phyloP scores from a whole-genome alignment of 2,113 vertebrate species.

The Mesitornis unicolor region DNA sequence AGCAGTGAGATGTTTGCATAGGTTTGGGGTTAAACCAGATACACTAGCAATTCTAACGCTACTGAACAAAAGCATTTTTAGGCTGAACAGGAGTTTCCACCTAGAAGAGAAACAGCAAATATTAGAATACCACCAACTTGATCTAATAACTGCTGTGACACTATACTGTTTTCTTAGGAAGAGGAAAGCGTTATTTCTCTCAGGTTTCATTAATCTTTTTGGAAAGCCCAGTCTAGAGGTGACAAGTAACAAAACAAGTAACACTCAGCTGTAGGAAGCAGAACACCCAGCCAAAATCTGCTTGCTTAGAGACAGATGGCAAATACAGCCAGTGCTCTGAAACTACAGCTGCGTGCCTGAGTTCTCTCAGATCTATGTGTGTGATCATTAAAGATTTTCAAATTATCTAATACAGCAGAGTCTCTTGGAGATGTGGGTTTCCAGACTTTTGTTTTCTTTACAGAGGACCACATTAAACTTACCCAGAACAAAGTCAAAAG shows the following conservation, averaged over 20 bases:
- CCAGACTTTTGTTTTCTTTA: constrained; percentile 51
- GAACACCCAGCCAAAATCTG: constrained; percentile 58
- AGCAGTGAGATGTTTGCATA: neutral
- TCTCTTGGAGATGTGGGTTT: constrained; percentile 53
- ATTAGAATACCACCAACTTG: neutral
- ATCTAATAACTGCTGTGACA: neutral
- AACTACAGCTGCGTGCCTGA: constrained; percentile 66
- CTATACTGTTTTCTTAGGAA: neutral
- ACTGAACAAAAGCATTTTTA: neutral
- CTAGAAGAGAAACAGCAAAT: neutral
- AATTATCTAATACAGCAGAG: constrained; percentile 60
- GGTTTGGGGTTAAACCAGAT: neutral
- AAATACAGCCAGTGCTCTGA: constrained; percentile 59
- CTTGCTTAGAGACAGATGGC: constrained; percentile 73
- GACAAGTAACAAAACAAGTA: constrained; percentile 3
- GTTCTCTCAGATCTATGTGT: constrained; percentile 74
- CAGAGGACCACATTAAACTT: constrained; percentile 12
- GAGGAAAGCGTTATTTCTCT: constrained; percentile 9
- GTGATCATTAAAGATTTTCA: constrained; percentile 65
- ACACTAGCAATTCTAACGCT: neutral
- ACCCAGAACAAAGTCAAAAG: constrained; percentile 3
- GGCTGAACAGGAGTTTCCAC: neutral
- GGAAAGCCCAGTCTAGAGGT: constrained; percentile 33
- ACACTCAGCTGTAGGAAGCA: constrained; percentile 42
- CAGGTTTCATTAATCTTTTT: constrained; percentile 34